Base-by-base conservation (phyloP, 2,888 invertebrate species). In the Drosophila cognata region DNA sequence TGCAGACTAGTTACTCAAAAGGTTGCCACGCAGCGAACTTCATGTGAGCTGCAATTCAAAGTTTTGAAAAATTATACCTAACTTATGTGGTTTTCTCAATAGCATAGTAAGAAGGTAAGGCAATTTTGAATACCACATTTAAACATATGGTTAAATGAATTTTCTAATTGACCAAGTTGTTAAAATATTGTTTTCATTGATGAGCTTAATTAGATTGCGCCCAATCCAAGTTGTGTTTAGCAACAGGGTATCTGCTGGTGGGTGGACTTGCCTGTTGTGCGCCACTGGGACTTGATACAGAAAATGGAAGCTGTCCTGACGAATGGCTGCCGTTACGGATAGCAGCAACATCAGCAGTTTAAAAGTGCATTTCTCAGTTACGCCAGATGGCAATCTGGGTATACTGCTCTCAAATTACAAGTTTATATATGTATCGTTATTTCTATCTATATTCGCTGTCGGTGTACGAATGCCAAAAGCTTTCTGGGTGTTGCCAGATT, bases 321-420 rank as follows among this genome's bases (percentile, higher is more conserved):
- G 85, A 81, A 85, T 89, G 74, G 76, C 72, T 76, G 67, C 76
- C 71, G 69, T 62, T 76, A 71, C 66, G 67, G 70, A 74, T 53
- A 58, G 65, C 21, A 64, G 62, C 65, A 66, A 46, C 46, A 38
- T 18, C 46, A 53, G 31, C 74, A 82, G 84, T 86, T 88, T 89
- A 83, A 85, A 86, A 86, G 88, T 87, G 83, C 90, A 87, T 89
- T 89, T 87, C 90, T 83, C 76, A 88, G 90, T 85, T 69, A 76
- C 86, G 76, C 73, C 77, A 79, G 79, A 78, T 88, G 79, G 81
- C 88, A 87, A 89, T 87, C 89, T 87, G 88, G 79, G 88, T 86
- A 81, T 79, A 77, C 58, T 74, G 48, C 85, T 73, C 84, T 79
- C 76, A 83, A 89, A 87, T 88, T 88, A 87, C 86, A 77, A 75